Evolutionary conservation across 2,888 invertebrate species (phyloP).

Genomic region (Byasa hedistus): DNA sequence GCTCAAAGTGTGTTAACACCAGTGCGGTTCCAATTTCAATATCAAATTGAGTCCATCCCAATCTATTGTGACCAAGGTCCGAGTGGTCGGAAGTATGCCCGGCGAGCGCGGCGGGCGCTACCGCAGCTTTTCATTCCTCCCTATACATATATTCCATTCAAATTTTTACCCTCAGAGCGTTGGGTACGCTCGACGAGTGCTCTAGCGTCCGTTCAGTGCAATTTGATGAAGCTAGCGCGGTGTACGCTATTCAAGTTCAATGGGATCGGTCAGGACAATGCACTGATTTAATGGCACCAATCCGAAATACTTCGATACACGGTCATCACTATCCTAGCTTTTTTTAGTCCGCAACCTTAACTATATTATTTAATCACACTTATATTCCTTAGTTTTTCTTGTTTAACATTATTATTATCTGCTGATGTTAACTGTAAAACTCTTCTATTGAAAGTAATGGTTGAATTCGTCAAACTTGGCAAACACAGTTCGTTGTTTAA

Average conservation of each 20-base stretch:
- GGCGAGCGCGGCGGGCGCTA: slow-evolving; percentile 54
- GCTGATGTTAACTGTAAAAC: no score
- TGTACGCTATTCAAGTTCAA: slow-evolving; percentile 67
- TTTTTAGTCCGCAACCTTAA: slow-evolving; percentile 27
- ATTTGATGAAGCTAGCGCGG: slow-evolving; percentile 74
- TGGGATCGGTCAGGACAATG: slow-evolving; percentile 71
- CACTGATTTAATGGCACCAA: slow-evolving; percentile 69
- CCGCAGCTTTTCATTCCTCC: slow-evolving; percentile 51
- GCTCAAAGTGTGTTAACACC: slow-evolving; percentile 44
- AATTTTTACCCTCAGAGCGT: slow-evolving; percentile 73
- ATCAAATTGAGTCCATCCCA: slow-evolving; percentile 63
- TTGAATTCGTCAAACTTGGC: no score
- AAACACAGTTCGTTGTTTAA: no score
- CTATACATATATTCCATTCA: slow-evolving; percentile 71
- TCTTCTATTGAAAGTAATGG: no score
- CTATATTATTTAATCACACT: not conserved
- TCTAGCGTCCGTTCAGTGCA: slow-evolving; percentile 74
- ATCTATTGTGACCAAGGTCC: slow-evolving; percentile 64
- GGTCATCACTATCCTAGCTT: slow-evolving; percentile 36
- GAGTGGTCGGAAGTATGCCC: slow-evolving; percentile 69
- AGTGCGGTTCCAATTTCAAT: slow-evolving; percentile 71
- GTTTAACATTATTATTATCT: no score
- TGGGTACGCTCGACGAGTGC: slow-evolving; percentile 68
- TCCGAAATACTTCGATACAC: slow-evolving; percentile 51
- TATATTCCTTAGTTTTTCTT: no score